Conservation (phyloP, 2,113 vertebrate species). For the Verasper variegatus region DNA sequence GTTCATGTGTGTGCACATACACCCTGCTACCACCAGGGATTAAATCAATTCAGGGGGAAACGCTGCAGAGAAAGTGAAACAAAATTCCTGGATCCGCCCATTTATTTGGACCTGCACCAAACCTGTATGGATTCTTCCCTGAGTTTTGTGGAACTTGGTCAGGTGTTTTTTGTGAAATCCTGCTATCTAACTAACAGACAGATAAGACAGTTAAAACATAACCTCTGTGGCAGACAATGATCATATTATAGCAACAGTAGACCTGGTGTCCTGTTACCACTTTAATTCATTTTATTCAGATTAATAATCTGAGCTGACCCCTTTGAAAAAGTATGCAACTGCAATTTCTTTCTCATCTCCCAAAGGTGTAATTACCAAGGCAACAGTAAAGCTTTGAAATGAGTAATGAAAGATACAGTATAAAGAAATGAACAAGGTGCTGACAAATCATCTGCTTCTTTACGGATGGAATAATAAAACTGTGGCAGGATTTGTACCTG, state of each 20-base stretch:
- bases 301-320: constrained; percentile 1
- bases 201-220: too few relatives aligned
- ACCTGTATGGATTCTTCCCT: too few relatives aligned
- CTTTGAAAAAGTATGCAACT: background rate
- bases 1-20: too few relatives aligned
- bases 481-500: constrained; percentile 2
- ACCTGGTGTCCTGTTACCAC: background rate
- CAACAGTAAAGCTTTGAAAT: constrained; percentile 7
- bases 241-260: too few relatives aligned
- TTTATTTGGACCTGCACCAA: too few relatives aligned
- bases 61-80: too few relatives aligned
- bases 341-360: background rate
- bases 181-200: too few relatives aligned
- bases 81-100: too few relatives aligned
- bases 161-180: too few relatives aligned
- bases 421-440: constrained; percentile 5
- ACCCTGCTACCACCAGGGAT: too few relatives aligned
- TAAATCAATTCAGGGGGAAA: too few relatives aligned
- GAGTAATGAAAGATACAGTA: constrained; percentile 3
- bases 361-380: constrained; percentile 5
- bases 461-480: constrained; percentile 12
- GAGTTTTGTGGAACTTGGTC: too few relatives aligned
- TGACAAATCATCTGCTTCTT: constrained; percentile 17
- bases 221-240: background rate
- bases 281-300: background rate